phyloP scores from a whole-genome alignment of 2,113 vertebrate genomes.

The Corythaeola cristata region DNA sequence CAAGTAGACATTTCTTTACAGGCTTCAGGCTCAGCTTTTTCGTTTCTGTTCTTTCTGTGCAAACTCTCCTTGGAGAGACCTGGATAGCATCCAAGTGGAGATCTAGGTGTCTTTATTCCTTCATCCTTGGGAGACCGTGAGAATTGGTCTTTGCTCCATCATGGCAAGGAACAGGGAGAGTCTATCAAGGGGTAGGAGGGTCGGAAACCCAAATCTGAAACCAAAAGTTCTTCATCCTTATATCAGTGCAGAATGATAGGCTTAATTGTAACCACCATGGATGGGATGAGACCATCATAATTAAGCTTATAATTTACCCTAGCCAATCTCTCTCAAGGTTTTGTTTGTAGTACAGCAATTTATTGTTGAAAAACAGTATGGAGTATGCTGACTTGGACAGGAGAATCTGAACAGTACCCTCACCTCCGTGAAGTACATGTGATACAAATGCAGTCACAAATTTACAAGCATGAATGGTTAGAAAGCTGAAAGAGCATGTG shows the following conservation, averaged over 20 bases:
- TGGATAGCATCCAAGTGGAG: not conserved
- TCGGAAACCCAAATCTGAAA: not conserved
- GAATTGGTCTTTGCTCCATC: not conserved
- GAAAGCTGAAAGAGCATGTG: not conserved
- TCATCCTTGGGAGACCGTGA: rapidly evolving
- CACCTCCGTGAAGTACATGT: not conserved
- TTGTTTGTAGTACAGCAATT: not conserved
- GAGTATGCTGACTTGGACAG: not conserved
- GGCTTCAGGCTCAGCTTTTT: not conserved
- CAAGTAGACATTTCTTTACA: too few relatives aligned
- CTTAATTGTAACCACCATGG: not conserved
- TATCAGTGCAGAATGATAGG: not conserved
- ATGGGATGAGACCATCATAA: not conserved
- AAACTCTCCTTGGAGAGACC: not conserved
- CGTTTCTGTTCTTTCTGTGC: not conserved
- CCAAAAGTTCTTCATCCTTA: not conserved
- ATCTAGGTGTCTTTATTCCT: not conserved
- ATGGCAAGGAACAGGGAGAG: not conserved
- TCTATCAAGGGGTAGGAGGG: not conserved
- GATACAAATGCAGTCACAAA: not conserved
- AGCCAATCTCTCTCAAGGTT: not conserved
- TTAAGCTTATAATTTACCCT: not conserved
- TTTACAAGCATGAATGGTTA: not conserved
- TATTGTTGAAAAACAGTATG: not conserved
- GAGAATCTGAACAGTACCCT: not conserved